Base-by-base conservation (phyloP, 2,888 invertebrate species). In the Heliconius ismenius region DNA sequence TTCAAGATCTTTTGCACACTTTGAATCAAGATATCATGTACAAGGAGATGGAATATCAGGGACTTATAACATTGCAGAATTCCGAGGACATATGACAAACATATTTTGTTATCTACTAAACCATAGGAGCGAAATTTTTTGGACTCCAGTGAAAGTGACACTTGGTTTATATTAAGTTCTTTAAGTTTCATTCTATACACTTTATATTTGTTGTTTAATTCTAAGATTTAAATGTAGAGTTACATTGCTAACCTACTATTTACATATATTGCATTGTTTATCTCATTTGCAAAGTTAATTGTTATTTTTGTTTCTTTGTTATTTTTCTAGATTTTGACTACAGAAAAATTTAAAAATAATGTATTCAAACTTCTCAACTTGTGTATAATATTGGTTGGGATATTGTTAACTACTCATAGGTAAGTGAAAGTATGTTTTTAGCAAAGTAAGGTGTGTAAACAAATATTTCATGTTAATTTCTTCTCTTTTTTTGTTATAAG, bases 1-100 rank as follows among this genome's bases (percentile, higher is more conserved):
- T 98, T 89, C 96, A 97, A 86, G 97, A 97, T 81, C 97, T 96
- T 74, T 91, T 98, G 39, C 97, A 98, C 81, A 96, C 96, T 83
- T 90, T 98, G 18, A 95, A 97, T 80, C 96, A 97, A 83, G 97
- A 98, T 86, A 97, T 98, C 82, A 95, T 96, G 82, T 97, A 96
- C 83, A 96, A 97, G 80, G 97, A 97, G 89, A 95, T 96, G 90
- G 97, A 97, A 82, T 92, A 93, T 81, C 92, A 93, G 80, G 92
- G 92, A 4, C 83, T 93, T 63, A 83, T 92, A 49, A 90, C 90
- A 36, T 83, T 93, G 36, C 91, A 91, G 81, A 92, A 89, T 79
- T 92, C 92, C 63, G 92, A 92, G 62, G 92, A 91, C 78, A 92
- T 92, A 75, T 92, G 87, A 87, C 76, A 80, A 79, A 81, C 81